Conservation (phyloP, 2,888 invertebrate genomes). For the Caenorhabditis japonica region DNA sequence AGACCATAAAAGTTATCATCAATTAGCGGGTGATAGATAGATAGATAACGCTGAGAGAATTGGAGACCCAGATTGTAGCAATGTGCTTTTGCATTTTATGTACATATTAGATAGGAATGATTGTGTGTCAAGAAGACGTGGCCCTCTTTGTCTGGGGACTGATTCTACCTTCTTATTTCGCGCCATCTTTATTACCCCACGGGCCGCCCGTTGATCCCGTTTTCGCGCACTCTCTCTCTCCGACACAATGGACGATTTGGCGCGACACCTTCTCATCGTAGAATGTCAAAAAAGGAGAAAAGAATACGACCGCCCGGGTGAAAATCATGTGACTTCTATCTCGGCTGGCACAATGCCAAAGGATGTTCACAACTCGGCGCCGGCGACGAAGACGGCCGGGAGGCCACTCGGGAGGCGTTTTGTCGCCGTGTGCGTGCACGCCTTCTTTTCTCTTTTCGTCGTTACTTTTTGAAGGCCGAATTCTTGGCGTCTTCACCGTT, state of each 20-base stretch:
- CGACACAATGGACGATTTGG: constrained; percentile 40
- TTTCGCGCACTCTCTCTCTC: constrained; percentile 38
- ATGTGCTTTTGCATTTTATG: constrained; percentile 12
- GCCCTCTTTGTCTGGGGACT: too few relatives aligned
- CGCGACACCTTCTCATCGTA: constrained; percentile 36
- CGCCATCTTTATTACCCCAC: constrained; percentile 2
- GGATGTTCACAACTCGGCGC: constrained; percentile 28
- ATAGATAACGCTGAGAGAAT: not conserved
- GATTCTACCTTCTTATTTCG: too few relatives aligned
- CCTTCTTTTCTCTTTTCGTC: constrained; percentile 30
- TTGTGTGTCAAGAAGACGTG: constrained; percentile 18
- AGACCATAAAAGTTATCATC: constrained; percentile 52
- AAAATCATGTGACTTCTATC: constrained; percentile 38
- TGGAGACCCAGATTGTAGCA: constrained; percentile 13
- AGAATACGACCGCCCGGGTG: too few relatives aligned
- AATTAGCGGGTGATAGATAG: constrained; percentile 15
- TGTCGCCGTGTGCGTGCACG: constrained; percentile 19
- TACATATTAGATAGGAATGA: too few relatives aligned
- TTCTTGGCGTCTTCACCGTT: constrained; percentile 9
- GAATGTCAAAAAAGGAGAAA: too few relatives aligned
- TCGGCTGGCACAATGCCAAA: constrained; percentile 42
- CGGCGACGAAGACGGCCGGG: not conserved
- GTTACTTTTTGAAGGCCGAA: constrained; percentile 49
- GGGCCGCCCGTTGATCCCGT: constrained; percentile 16
- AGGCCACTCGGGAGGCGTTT: constrained; percentile 35